A percentile compares a stretch with the other conserved stretches of the same genome.
Evolutionary conservation across 2,113 vertebrate genomes (phyloP).

Genomic region (Nerophis lumbriciformis): DNA sequence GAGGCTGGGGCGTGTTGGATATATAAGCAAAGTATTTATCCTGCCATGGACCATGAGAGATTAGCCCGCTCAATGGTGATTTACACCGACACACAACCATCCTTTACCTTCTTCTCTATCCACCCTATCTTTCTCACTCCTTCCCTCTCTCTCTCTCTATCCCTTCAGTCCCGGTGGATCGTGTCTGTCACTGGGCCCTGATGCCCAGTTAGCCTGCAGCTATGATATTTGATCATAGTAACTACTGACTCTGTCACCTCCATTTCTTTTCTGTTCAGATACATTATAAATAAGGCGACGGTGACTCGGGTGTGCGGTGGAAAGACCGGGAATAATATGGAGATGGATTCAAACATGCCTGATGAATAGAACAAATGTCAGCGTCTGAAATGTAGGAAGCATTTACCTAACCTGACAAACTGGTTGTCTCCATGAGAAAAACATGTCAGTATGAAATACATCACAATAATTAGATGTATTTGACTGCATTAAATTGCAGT

Average conservation of each 20-base stretch:
- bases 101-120: constrained; percentile 61
- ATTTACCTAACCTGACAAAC: constrained; percentile 86
- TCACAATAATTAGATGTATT: constrained; percentile 34
- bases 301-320: constrained; percentile 85
- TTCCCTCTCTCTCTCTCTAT: constrained; percentile 14
- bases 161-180: constrained; percentile 52
- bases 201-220: constrained; percentile 87
- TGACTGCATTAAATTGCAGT: constrained; percentile 26
- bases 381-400: constrained; percentile 73
- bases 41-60: constrained; percentile 82
- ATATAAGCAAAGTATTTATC: constrained; percentile 80
- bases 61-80: constrained; percentile 84
- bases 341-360: constrained; percentile 93
- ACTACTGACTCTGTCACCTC: constrained; percentile 91
- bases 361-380: constrained; percentile 73
- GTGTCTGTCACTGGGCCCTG: constrained; percentile 80
- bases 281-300: constrained; percentile 86
- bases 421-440: constrained; percentile 54
- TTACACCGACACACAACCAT: constrained; percentile 72
- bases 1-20: constrained; percentile 69
- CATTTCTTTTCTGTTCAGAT: constrained; percentile 83
- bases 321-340: constrained; percentile 79
- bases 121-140: constrained; percentile 32
- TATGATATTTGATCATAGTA: constrained; percentile 96
- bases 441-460: constrained; percentile 27